Conservation (phyloP, 1,140 invertebrate genomes). For the Spodoptera frugiperda region DNA sequence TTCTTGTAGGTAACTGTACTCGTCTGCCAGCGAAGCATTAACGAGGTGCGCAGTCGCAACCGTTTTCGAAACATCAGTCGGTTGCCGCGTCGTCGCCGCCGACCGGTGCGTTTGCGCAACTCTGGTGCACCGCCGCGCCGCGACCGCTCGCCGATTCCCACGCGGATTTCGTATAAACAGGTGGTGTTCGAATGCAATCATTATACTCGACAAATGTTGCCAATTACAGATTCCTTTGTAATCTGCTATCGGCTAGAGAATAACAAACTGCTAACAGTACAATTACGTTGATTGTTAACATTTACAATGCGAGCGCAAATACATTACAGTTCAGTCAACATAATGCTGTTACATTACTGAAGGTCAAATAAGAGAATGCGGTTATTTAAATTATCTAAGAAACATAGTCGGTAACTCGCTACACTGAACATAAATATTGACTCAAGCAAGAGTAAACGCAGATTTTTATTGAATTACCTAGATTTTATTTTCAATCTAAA, state of each 20-base stretch:
- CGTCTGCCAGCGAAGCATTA: slow-evolving; percentile 50
- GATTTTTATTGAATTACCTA: neutral
- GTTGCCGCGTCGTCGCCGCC: slow-evolving; percentile 49
- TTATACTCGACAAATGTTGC: slow-evolving; percentile 62
- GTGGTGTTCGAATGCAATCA: slow-evolving; percentile 70
- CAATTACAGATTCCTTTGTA: slow-evolving; percentile 52
- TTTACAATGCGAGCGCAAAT: slow-evolving; percentile 34
- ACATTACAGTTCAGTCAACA: slow-evolving; percentile 14
- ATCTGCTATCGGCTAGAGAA: slow-evolving; percentile 30
- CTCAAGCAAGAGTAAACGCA: slow-evolving; percentile 9
- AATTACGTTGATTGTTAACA: slow-evolving; percentile 46
- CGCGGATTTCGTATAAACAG: slow-evolving; percentile 81
- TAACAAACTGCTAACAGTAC: slow-evolving; percentile 39
- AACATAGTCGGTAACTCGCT: neutral
- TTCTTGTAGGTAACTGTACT: slow-evolving; percentile 47
- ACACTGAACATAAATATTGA: slow-evolving; percentile 24
- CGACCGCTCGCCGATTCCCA: slow-evolving; percentile 73
- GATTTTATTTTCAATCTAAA: slow-evolving; percentile 11
- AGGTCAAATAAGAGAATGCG: slow-evolving; percentile 46
- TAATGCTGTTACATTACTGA: slow-evolving; percentile 34
- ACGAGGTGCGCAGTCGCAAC: slow-evolving; percentile 50
- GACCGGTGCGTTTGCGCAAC: slow-evolving; percentile 69
- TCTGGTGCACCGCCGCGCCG: slow-evolving; percentile 47
- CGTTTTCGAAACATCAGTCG: slow-evolving; percentile 70
- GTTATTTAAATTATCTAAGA: slow-evolving; percentile 45